These are phyloP conservation scores for Conus betulinus DNA, from an alignment of 1,140 invertebrate genomes.

Conservation along the genomic window DNA sequence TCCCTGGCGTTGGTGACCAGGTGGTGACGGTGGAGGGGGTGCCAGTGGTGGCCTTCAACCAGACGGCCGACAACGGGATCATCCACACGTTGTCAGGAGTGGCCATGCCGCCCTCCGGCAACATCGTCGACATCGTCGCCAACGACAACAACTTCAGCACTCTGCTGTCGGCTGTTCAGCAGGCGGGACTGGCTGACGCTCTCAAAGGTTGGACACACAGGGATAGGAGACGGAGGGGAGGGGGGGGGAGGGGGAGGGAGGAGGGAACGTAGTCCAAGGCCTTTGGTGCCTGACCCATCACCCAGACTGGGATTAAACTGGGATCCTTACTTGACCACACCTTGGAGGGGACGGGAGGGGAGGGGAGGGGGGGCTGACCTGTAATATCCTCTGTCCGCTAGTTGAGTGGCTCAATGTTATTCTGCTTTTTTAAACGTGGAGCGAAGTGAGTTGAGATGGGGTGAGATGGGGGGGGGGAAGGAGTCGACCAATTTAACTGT, in stretches of 20 bases:
- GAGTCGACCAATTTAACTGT: no score
- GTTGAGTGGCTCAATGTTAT: no score
- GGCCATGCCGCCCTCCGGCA: constrained; percentile 51
- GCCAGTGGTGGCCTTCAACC: constrained; percentile 45
- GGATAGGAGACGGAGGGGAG: no score
- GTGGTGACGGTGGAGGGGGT: constrained; percentile 49
- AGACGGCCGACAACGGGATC: constrained; percentile 42
- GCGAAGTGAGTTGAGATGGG: no score
- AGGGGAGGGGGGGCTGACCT: no score
- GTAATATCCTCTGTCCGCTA: no score
- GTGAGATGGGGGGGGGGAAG: no score
- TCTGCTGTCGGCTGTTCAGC: constrained; percentile 40
- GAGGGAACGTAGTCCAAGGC: neutral
- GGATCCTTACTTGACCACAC: no score
- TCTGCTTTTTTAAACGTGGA: no score
- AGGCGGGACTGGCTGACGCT: constrained; percentile 45
- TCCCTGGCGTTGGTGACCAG: constrained; percentile 11
- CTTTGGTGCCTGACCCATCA: neutral
- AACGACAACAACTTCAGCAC: constrained; percentile 43
- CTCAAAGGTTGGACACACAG: constrained; percentile 29
- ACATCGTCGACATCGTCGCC: constrained; percentile 51
- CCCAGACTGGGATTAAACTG: no score
- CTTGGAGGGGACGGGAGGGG: no score
- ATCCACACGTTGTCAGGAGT: constrained; percentile 52
- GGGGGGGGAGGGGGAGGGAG: neutral